Evolutionary conservation across 2,797 vertebrate species (phyloP), one percentile per base, ranked within the genome.

Genomic region (Gallirallus australis): DNA sequence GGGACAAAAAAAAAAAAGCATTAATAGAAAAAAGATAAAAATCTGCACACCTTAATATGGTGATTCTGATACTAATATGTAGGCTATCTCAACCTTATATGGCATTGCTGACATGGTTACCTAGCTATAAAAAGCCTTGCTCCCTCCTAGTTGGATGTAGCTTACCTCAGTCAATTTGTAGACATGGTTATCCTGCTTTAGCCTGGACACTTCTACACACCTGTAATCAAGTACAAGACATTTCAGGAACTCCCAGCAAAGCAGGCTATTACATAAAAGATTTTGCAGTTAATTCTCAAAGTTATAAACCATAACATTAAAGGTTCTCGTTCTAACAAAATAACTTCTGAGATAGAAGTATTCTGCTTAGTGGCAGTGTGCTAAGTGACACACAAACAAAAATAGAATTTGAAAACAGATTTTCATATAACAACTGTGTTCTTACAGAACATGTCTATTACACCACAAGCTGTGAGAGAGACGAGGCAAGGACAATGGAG

Each of bases 191-290:
- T 37, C 14, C 28, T 31, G 6, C 12, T 84, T 68, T 50, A 76
- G 11, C 19, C 33, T 59, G 35, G 9, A 63, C 2, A 25, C 5
- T 71, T 52, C 25, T 42, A 37, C 1, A 1, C 4, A 53, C 5
- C 18, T 54, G 27, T 90, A 68, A 27, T 15, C 12, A 23, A 59
- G 33, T 28, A 11, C 9, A 59, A 84, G 50, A 31, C 31, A 17
- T 50, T 31, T 6, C 48, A 76, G 33, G 16, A 82, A 23, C 53
- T 28, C 20, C 37, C 68, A 68, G 9, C 24, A 19, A 76, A 69
- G 28, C 16, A 64, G 37, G 23, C 2, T 63, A 42, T 48, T 40
- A 53, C 1, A 0, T 4, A 56, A 64, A 3, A 80, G 7, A 11
- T 82, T 69, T 64, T 48, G 7, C 57, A 47, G 15, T 56, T 20